Evolutionary conservation across 2,797 vertebrate species (phyloP), one percentile per base, ranked within the genome.

Genomic region (Serranus cabrilla): DNA sequence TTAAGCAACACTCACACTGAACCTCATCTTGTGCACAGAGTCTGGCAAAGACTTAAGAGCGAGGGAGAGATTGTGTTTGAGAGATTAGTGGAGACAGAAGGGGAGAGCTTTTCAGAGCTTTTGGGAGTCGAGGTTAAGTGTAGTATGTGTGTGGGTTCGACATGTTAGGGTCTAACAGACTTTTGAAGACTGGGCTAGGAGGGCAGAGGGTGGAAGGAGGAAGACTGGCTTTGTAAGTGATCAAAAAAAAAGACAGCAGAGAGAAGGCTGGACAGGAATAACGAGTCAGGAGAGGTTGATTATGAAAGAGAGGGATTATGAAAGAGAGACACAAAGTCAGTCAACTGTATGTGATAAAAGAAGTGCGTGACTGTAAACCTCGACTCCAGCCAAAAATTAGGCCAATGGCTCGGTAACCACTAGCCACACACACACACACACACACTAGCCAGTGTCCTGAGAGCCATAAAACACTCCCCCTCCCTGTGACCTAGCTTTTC

Each of bases 401-500:
- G 90, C 84, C 89, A 84, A 12, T 68, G 74, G 77, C 60, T 85
- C 25, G 16, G 51, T 63, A 83, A 76, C 71, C 18, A 72, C 61
- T 61, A 60, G 54, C 52, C 76, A 73, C 71, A 80, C 64, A 71
- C 70, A 56, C 42, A 45, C 56, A 58, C 55, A 58, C 27, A 51
- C 42, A 54, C 10, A 43, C 11, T 23, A 68, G 34, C 72, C 62
- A 55, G 59, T 40, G 72, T 80, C 78, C 73, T 27, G 76, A 84
- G 64, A 74, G 63, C 57, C 69, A 77, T 71, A 67, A 73, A 84
- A 78, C 2, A 11, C 71, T 39, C 47, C 74, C 63, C 82, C 76
- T 71, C 73, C 78, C 71, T 62, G 72, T 91, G 89, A 88, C 86
- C 89, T 83, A 86, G 67, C 81, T 84, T 80, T 77, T 34, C 42